phyloP scores from a whole-genome alignment of 2,797 vertebrate genomes.

The Anomalospiza imberbis region DNA sequence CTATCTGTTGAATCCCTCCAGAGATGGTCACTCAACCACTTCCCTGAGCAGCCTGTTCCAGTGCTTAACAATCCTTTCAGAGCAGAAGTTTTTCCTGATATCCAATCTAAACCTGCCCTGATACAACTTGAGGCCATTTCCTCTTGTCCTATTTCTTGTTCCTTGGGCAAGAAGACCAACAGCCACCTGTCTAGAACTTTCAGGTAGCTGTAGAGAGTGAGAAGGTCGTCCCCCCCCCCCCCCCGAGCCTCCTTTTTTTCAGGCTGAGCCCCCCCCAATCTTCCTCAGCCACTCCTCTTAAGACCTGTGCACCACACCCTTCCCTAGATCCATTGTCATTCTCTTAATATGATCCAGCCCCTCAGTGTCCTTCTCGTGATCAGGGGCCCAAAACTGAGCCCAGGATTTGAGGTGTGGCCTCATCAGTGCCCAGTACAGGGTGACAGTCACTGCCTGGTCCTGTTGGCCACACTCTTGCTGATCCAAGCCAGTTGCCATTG shows the following conservation, averaged over 20 bases:
- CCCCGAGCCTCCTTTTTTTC: background rate
- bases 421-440: background rate
- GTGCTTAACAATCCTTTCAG: background rate
- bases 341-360: background rate
- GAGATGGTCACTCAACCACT: background rate
- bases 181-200: background rate
- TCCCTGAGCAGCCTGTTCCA: background rate
- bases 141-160: background rate
- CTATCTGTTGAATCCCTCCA: background rate
- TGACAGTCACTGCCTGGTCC: background rate
- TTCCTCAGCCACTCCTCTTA: background rate
- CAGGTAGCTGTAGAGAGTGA: background rate
- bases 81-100: background rate
- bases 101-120: background rate
- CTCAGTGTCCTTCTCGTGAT: background rate
- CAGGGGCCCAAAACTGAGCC: background rate
- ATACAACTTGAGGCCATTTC: background rate
- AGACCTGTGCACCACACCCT: background rate
- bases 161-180: background rate
- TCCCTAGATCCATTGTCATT: background rate
- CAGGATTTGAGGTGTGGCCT: background rate
- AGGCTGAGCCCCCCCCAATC: background rate
- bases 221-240: too few relatives aligned
- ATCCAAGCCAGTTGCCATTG: background rate
- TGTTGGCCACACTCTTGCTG: background rate